These are phyloP conservation scores for Rhodinocichla rosea DNA, from an alignment of 2,113 vertebrate genomes.

Conservation along the genomic window DNA sequence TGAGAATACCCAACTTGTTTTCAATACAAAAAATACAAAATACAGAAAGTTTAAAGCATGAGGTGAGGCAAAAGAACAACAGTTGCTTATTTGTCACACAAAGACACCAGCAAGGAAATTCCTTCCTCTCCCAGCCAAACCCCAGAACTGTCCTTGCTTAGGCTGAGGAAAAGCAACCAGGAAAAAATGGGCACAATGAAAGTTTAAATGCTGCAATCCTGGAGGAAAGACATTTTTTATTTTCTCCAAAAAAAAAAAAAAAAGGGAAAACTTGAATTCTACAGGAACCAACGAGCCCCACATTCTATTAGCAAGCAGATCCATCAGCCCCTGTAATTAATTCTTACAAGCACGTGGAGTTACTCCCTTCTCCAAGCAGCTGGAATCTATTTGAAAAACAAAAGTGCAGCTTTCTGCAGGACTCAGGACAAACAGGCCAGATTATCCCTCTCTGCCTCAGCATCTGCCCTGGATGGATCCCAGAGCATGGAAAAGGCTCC, in stretches of 20 bases:
- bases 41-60: rapidly evolving
- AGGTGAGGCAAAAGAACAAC: not conserved
- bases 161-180: not conserved
- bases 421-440: not conserved
- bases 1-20: not conserved
- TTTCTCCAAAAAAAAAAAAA: not conserved
- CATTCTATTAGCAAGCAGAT: not conserved
- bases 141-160: not conserved
- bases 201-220: not conserved
- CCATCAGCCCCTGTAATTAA: not conserved
- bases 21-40: not conserved
- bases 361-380: not conserved
- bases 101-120: not conserved
- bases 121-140: not conserved
- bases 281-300: not conserved
- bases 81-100: not conserved
- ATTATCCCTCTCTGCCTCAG: not conserved
- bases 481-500: not conserved
- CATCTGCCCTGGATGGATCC: not conserved
- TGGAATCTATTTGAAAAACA: not conserved
- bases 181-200: not conserved
- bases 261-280: not conserved
- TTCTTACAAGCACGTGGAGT: not conserved
- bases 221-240: not conserved
- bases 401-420: not conserved